Evolutionary conservation across 2,888 invertebrate species (phyloP), one percentile per base, ranked within the genome.

Genomic region (Drosophila colorata): DNA sequence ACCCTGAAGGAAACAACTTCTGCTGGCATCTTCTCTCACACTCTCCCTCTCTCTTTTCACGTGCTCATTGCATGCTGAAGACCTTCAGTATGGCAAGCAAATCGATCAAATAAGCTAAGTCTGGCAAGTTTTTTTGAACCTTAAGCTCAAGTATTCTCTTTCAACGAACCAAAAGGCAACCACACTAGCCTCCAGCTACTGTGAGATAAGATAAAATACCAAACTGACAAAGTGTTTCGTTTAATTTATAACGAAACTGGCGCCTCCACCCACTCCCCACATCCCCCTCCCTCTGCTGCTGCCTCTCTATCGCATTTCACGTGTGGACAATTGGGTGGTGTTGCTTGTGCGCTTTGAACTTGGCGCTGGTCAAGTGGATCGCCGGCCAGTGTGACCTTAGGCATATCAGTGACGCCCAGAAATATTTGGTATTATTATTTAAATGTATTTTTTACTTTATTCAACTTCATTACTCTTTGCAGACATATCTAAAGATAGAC

Each of bases 201-300:
- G 25, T 5, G 0, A 51, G 82, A 83, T 83, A 78, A 83, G 88
- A 83, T 83, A 82, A 83, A 86, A 83, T 79, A 66, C 71, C 73
- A 56, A 71, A 66, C 41, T 72, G 75, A 85, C 83, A 73, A 67
- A 63, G 28, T 60, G 43, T 71, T 74, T 65, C 60, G 44, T 49
- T 79, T 55, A 63, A 74, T 78, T 78, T 84, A 76, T 58, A 44
- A 59, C 53, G 47, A 66, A 56, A 56, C 60, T 49, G 25, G 31
- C 18, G 37, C 23, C 43, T 31, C 4, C 6, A 8, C 8, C 18
- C 47, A 38, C 18, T n/a, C 23, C 8, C 14, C 44, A 11, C 23
- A n/a, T 3, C 8, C 13, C 14, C 23, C 11, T 20, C 4, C n/a
- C n/a, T 6, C 11, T 3, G 0, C 35, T 37, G 3, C 14, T 14